A percentile compares a stretch with the other conserved stretches of the same genome.
phyloP scores from a whole-genome alignment of 2,888 invertebrate species.

The Scelioninae gen. 2 region DNA sequence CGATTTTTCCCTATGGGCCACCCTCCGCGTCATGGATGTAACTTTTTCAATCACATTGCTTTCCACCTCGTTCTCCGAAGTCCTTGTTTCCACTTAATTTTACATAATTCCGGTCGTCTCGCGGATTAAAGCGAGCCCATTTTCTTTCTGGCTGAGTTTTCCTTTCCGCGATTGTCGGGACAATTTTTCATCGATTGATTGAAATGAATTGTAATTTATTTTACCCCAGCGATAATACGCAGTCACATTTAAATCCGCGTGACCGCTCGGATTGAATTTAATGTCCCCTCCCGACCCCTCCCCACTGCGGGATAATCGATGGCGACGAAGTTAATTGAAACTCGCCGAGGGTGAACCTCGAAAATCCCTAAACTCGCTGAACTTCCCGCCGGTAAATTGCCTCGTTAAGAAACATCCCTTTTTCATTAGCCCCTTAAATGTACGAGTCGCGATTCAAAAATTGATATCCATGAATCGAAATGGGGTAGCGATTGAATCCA shows the following conservation, averaged over 20 bases:
- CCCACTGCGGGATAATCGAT: slow-evolving; percentile 13
- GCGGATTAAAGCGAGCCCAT: slow-evolving; percentile 10
- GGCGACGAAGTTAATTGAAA: slow-evolving; percentile 35
- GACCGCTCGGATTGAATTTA: slow-evolving; percentile 34
- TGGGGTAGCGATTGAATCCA: too few species aligned
- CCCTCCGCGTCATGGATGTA: too few species aligned
- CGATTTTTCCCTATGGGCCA: too few species aligned
- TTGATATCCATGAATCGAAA: too few species aligned
- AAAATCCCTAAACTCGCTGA: slow-evolving; percentile 7
- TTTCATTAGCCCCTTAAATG: too few species aligned
- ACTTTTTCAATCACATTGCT: too few species aligned
- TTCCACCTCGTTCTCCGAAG: neutral
- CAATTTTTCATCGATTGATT: slow-evolving; percentile 34
- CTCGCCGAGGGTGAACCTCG: slow-evolving; percentile 22
- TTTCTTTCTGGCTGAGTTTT: neutral
- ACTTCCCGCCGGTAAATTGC: neutral
- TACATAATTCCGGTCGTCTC: slow-evolving; percentile 1
- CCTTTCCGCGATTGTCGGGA: slow-evolving; percentile 3
- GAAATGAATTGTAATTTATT: slow-evolving; percentile 40
- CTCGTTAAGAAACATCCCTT: slow-evolving; percentile 5
- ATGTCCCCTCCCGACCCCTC: neutral
- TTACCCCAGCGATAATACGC: slow-evolving; percentile 26
- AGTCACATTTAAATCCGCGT: slow-evolving; percentile 33
- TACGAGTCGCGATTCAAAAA: neutral
- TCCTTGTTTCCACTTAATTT: slow-evolving; percentile 7